phyloP scores from a whole-genome alignment of 2,113 vertebrate species.

The Cavia porcellus region DNA sequence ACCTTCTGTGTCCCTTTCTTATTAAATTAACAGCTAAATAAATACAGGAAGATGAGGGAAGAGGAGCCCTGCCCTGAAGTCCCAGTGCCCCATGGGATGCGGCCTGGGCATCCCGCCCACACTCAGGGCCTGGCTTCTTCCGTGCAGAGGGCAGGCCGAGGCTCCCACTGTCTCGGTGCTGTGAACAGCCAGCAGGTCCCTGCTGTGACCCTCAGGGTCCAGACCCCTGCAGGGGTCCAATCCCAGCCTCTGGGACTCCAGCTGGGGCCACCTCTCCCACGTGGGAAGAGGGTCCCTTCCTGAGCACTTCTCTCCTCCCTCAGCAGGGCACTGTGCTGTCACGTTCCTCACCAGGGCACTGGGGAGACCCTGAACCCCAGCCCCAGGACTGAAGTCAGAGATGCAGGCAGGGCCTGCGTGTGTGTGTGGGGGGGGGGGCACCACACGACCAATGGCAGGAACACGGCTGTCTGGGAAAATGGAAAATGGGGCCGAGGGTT shows the following conservation, averaged over 20 bases:
- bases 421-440: not conserved
- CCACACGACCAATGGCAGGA: not conserved
- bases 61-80: not conserved
- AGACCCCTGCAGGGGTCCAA: fast-evolving
- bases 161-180: not conserved
- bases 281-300: not conserved
- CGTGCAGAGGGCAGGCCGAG: not conserved
- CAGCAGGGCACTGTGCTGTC: fast-evolving
- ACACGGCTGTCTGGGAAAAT: not conserved
- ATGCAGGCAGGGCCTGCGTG: not conserved
- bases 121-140: not conserved
- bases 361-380: not conserved
- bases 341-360: not conserved
- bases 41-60: not conserved
- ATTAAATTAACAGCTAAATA: slow-evolving; percentile 50
- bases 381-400: not conserved
- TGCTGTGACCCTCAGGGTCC: not conserved
- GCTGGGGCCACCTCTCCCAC: not conserved
- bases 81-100: not conserved
- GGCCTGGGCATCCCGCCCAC: no score
- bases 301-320: not conserved
- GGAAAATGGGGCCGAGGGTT: not conserved
- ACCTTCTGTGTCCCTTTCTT: not conserved
- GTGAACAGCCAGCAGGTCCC: not conserved
- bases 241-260: not conserved